A percentile compares a stretch with the other conserved stretches of the same genome.
Conservation (phyloP, 37 sponge, comb jelly and placozoan genomes). For the Cliona cf. orientalis region DNA sequence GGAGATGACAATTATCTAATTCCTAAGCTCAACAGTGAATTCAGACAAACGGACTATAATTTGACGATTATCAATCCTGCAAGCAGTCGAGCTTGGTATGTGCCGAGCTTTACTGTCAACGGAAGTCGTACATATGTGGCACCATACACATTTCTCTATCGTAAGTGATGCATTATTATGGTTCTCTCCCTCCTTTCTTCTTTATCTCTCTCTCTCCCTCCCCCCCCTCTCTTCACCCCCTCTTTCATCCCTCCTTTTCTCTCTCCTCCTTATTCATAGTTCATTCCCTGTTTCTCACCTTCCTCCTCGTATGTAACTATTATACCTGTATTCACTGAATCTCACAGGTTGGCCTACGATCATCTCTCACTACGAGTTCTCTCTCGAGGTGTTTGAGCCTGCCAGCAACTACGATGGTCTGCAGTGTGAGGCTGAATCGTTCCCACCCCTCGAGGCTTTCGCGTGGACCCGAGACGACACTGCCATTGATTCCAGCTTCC, state of each 20-base stretch:
- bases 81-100: no score
- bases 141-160: no score
- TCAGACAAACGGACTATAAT: no score
- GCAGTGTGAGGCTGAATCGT: not conserved
- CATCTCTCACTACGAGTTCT: not conserved
- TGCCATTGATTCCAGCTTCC: not conserved
- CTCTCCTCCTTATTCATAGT: conserved; percentile 8
- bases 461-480: not conserved
- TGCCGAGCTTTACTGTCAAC: no score
- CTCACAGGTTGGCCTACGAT: not conserved
- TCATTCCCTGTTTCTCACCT: conserved; percentile 11
- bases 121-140: no score
- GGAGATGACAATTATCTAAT: no score
- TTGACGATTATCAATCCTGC: no score
- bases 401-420: not conserved
- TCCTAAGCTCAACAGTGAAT: no score
- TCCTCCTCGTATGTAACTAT: conserved; percentile 5
- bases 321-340: not conserved
- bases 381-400: not conserved
- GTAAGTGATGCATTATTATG: no score
- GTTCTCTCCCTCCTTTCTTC: no score
- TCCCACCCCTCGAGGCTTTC: not conserved
- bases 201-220: no score
- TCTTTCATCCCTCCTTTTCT: not conserved
- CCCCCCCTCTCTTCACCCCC: no score